Base-by-base conservation (phyloP, 1,140 invertebrate species). In the Macrobrachium nipponense region DNA sequence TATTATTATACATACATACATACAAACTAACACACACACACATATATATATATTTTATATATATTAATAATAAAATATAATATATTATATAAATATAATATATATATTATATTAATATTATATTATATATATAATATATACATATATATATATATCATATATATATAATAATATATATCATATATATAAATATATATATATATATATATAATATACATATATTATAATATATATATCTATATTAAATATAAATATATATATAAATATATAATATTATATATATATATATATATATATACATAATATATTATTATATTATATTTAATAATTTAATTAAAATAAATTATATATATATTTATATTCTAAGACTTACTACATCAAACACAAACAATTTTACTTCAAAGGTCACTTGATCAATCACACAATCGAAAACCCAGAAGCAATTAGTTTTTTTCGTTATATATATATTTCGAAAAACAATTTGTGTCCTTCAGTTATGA, bases 131-230 rank as follows among this genome's bases (percentile, higher is more conserved):
- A 68, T 68, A 51, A 75, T 36, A 51, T 75, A 75, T 36, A 51
- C 44, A 75, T 75, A 75, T 75, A 75, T 27, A 44, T 51, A 68
- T 68, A 68, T 68, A 68, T 68, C n/a, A 68, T 68, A 68, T 68
- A 68, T 68, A 68, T 68, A 68, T n/a, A 68, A 7, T 15, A 4
- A 68, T 68, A 68, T 14, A 68, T n/a, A 68, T n/a, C 11, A 68
- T 14, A 68, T n/a, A 68, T n/a, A 68, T n/a, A 68, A 11, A 68
- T n/a, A 68, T n/a, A 68, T n/a, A 68, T 14, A 68, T 68, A 68
- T 68, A 68, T n/a, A 68, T 68, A 68, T 68, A 68, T 68, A 68
- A 68, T 75, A 75, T 75, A 75, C 44, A 75, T 75, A 15, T 75
- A 43, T 66, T n/a, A n/a, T n/a, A n/a, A n/a, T 75, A 43, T 75